Evolutionary conservation across 2,888 invertebrate genomes (phyloP).

Genomic region (Schizaphis graminum): DNA sequence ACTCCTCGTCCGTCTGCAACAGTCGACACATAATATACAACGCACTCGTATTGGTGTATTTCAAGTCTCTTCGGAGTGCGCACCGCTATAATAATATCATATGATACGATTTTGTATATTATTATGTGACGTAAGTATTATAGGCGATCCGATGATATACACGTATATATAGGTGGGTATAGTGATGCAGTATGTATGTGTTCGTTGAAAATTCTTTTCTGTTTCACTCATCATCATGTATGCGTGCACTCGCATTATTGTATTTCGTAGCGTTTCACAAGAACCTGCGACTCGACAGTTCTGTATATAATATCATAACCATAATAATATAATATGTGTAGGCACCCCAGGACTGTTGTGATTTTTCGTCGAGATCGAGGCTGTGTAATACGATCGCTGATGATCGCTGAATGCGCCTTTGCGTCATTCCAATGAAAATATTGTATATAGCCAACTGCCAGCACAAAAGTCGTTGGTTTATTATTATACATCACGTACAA

Average conservation of each 20-base stretch:
- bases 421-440: neutral
- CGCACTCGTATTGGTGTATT: neutral
- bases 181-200: neutral
- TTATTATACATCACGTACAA: neutral
- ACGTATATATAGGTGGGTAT: neutral
- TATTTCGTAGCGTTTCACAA: neutral
- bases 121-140: neutral
- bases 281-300: neutral
- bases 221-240: neutral
- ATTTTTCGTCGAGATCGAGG: neutral
- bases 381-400: slow-evolving; percentile 28
- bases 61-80: neutral
- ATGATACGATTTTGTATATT: too few species aligned
- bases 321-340: neutral
- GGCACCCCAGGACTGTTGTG: neutral
- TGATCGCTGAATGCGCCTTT: neutral
- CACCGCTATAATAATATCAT: neutral
- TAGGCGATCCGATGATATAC: neutral
- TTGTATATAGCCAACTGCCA: neutral
- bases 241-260: neutral
- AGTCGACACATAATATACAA: too few species aligned
- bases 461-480: slow-evolving; percentile 19
- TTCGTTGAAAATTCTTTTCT: neutral
- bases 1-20: too few species aligned
- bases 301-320: neutral